These are phyloP conservation scores for Aeoliscus strigatus DNA, from an alignment of 2,797 vertebrate species.

Conservation along the genomic window DNA sequence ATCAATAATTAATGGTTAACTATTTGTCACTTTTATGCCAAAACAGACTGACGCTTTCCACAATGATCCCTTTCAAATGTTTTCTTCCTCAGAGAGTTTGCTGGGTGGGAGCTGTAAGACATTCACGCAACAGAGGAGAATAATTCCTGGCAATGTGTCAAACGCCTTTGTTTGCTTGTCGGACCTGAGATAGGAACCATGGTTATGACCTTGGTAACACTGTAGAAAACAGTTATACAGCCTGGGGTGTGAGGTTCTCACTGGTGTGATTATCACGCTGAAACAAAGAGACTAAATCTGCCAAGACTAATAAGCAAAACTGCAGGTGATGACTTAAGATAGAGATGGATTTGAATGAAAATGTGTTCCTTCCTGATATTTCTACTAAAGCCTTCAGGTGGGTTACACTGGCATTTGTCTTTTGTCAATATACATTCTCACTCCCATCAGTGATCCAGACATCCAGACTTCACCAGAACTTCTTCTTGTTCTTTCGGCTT, in stretches of 20 bases:
- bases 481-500: too few relatives aligned
- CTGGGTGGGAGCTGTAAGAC: slow-evolving; percentile 17
- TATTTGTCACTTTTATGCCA: too few relatives aligned
- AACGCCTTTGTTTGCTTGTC: slow-evolving; percentile 55
- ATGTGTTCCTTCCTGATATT: too few relatives aligned
- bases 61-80: neutral
- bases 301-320: slow-evolving; percentile 35
- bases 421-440: too few relatives aligned
- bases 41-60: neutral
- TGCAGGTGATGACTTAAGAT: slow-evolving; percentile 25
- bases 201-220: slow-evolving; percentile 56
- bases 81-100: slow-evolving; percentile 3
- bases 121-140: slow-evolving; percentile 24
- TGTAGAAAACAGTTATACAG: slow-evolving; percentile 36
- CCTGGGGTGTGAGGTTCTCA: slow-evolving; percentile 41
- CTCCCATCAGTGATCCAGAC: too few relatives aligned
- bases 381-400: too few relatives aligned
- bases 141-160: slow-evolving; percentile 47
- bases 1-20: too few relatives aligned
- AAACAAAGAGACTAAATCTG: slow-evolving; percentile 40
- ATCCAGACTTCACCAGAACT: too few relatives aligned
- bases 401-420: too few relatives aligned
- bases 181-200: slow-evolving; percentile 52
- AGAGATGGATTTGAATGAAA: too few relatives aligned
- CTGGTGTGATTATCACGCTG: slow-evolving; percentile 31